Percentiles rank a stretch among this genome's conserved stretches.
Evolutionary conservation across 64 coral and sea anemone species (phyloP).

Genomic region (Pocillopora verrucosa): DNA sequence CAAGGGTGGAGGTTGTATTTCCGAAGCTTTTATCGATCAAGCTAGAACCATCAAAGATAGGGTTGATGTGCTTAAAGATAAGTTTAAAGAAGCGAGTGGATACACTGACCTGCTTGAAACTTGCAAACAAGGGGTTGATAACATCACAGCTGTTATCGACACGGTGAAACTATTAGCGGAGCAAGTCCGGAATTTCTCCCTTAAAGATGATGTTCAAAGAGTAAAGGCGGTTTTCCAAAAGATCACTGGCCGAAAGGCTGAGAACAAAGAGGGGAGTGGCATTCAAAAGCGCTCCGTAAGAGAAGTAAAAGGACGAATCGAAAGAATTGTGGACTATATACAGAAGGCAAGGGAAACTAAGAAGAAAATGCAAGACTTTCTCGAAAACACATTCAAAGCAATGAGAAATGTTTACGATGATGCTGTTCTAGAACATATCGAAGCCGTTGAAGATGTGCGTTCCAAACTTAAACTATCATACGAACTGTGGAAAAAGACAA

Average conservation of each 20-base stretch:
- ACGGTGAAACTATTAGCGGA: slow-evolving; percentile 67
- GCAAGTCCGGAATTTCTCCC: slow-evolving; percentile 70
- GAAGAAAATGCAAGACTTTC: slow-evolving; percentile 72
- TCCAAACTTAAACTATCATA: slow-evolving; percentile 73
- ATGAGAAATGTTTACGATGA: slow-evolving; percentile 82
- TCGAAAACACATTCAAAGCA: slow-evolving; percentile 75
- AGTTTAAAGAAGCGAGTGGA: slow-evolving; percentile 60
- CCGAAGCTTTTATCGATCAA: slow-evolving; percentile 84
- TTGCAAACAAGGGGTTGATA: slow-evolving; percentile 52
- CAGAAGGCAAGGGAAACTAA: slow-evolving; percentile 70
- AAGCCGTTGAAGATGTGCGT: slow-evolving; percentile 60
- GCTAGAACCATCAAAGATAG: slow-evolving; percentile 68
- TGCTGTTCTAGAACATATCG: slow-evolving; percentile 59
- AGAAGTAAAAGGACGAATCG: slow-evolving; percentile 47
- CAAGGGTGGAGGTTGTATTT: slow-evolving; percentile 79
- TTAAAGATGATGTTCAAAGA: slow-evolving; percentile 83
- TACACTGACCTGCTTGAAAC: slow-evolving; percentile 61
- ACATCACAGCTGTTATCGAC: slow-evolving; percentile 51
- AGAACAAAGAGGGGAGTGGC: background rate
- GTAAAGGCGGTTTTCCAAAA: slow-evolving; percentile 61
- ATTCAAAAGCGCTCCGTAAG: slow-evolving; percentile 55
- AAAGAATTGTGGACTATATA: slow-evolving; percentile 78
- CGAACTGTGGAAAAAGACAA: slow-evolving; percentile 76
- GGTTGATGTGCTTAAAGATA: slow-evolving; percentile 30
- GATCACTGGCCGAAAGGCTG: slow-evolving; percentile 51